Evolutionary conservation across 2,113 vertebrate genomes (phyloP).

Genomic region (rabbit (Oryctolagus cuniculus)): mOryCun1.1 NC_091453.1:133700501-133701000

Average conservation of each 20-base stretch:
- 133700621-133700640: neutral
- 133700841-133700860: neutral
- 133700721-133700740: no score
- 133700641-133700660: no score
- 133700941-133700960: neutral
- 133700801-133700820: neutral
- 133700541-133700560: no score
- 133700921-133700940: conserved; percentile 4
- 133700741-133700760: no score
- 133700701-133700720: no score
- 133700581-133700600: neutral
- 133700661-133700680: no score
- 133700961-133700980: conserved; percentile 24
- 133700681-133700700: no score
- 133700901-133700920: neutral
- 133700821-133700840: neutral
- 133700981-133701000: conserved; percentile 4
- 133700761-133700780: neutral
- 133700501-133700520: no score
- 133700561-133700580: no score
- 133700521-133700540: no score
- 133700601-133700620: neutral
- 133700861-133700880: conserved; percentile 47
- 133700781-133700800: conserved; percentile 23
- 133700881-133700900: conserved; percentile 47